Evolutionary conservation across 1,140 invertebrate genomes (phyloP), one percentile per base, ranked within the genome.

Genomic region (Cherax quadricarinatus): DNA sequence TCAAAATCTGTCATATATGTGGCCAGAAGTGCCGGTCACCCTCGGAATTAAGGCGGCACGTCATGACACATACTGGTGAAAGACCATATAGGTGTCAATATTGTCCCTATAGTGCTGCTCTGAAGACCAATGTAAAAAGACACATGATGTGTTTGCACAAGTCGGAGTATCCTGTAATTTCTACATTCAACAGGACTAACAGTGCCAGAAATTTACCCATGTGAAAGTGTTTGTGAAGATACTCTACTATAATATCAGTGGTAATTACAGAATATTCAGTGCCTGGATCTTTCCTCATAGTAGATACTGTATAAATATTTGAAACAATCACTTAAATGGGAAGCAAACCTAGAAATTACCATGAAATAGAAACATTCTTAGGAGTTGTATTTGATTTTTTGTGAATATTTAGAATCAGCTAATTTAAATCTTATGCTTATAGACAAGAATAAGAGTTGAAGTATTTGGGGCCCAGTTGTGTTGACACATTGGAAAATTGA

Each of bases 21-120:
- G 81, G 88, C 2, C 88, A 60, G 49, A 90, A 85, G 49, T 90
- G 88, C 82, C 62, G 88, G 5, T 84, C 88, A 4, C 9, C 48
- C n/a, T 90, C 88, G 3, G 92, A 93, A 41, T 78, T 93, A 60
- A 89, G 88, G 62, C 48, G 93, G 12, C 93, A 93, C 51, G 70
- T 92, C 57, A 87, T 92, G 79, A 92, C 91, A 41, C 93, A 93
- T 41, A 93, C 93, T n/a, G 93, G 93, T 3, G 93, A 92, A 62
- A 92, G 87, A 60, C 93, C 93, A 18, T 91, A 92, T 83, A 57
- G 80, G 5, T 93, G 93, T 60, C 86, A 90, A 0, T 85, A 91
- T 75, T 93, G 93, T 82, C 87, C 87, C 16, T 93, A 93, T 79
- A 82, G 81, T 10, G 66, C 88, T 9, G 53, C 82, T 10, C 81